Conservation (phyloP, 1,140 invertebrate genomes). For the Amyelois transitella region DNA sequence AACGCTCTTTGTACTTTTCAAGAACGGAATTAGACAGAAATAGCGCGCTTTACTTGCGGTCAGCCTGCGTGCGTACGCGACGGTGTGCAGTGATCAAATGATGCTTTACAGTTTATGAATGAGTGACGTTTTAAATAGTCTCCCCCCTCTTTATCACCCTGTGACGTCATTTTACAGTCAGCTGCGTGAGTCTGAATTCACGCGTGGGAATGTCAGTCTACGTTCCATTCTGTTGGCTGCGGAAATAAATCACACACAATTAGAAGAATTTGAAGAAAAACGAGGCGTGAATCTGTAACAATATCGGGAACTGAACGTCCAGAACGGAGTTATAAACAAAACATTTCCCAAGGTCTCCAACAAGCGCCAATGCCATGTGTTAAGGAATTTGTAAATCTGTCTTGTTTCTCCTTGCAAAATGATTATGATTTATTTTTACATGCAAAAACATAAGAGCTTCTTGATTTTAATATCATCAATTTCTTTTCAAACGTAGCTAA, state of each 20-base stretch:
- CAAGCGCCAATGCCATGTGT: background rate
- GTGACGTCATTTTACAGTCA: slow-evolving; percentile 35
- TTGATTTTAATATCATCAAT: no score
- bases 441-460: background rate
- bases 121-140: slow-evolving; percentile 66
- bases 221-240: slow-evolving; percentile 44
- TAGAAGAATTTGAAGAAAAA: slow-evolving; percentile 28
- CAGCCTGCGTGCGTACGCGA: slow-evolving; percentile 44
- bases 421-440: background rate
- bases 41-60: slow-evolving; percentile 8
- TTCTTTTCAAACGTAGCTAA: no score
- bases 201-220: slow-evolving; percentile 40
- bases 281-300: slow-evolving; percentile 2
- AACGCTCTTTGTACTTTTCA: slow-evolving; percentile 14
- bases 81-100: slow-evolving; percentile 42
- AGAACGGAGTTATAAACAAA: background rate
- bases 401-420: background rate
- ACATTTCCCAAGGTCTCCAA: background rate
- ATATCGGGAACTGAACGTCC: background rate
- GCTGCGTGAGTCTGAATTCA: slow-evolving; percentile 16
- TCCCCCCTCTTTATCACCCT: slow-evolving; percentile 16
- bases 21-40: slow-evolving; percentile 15
- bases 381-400: background rate
- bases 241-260: slow-evolving; percentile 35
- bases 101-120: slow-evolving; percentile 56